phyloP scores from a whole-genome alignment of 2,113 vertebrate species.

The Syngnathoides biaculeatus region DNA sequence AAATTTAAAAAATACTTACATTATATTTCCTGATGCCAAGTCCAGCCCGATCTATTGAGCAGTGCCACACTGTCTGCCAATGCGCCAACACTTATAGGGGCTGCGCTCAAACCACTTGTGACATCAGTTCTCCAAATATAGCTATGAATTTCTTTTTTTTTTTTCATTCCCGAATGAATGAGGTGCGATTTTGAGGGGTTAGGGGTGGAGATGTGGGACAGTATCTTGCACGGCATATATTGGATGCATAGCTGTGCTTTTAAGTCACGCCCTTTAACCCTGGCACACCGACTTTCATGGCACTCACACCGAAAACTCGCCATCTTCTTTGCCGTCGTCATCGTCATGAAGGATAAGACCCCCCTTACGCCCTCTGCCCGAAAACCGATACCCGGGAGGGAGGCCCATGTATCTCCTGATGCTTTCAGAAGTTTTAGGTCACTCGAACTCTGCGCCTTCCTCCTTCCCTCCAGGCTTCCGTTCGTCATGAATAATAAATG shows the following conservation, averaged over 20 bases:
- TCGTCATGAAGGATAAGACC: slow-evolving; percentile 21
- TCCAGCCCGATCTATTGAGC: slow-evolving; percentile 43
- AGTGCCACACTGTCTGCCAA: slow-evolving; percentile 56
- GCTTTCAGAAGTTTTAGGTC: slow-evolving; percentile 39
- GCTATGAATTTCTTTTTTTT: slow-evolving; percentile 50
- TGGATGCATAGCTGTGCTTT: slow-evolving; percentile 7
- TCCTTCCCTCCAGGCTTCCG: slow-evolving; percentile 24
- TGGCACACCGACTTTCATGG: slow-evolving; percentile 9
- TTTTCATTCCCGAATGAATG: slow-evolving; percentile 31
- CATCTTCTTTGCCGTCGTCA: slow-evolving; percentile 48
- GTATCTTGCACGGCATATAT: slow-evolving; percentile 31
- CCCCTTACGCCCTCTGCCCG: too few relatives aligned
- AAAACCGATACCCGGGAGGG: slow-evolving; percentile 29
- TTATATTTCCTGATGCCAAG: slow-evolving; percentile 8
- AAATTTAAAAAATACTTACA: background rate
- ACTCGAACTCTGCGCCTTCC: slow-evolving; percentile 31
- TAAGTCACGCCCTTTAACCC: slow-evolving; percentile 10
- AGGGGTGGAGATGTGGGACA: slow-evolving; percentile 1
- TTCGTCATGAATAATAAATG: slow-evolving; percentile 51
- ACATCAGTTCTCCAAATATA: slow-evolving; percentile 80
- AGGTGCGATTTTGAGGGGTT: slow-evolving; percentile 4
- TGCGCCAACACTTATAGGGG: slow-evolving; percentile 69
- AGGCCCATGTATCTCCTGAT: slow-evolving; percentile 26
- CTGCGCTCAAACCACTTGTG: slow-evolving; percentile 68
- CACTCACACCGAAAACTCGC: slow-evolving; percentile 30